Conservation (phyloP, 1,140 invertebrate genomes). For the Temnothorax longispinosus region DNA sequence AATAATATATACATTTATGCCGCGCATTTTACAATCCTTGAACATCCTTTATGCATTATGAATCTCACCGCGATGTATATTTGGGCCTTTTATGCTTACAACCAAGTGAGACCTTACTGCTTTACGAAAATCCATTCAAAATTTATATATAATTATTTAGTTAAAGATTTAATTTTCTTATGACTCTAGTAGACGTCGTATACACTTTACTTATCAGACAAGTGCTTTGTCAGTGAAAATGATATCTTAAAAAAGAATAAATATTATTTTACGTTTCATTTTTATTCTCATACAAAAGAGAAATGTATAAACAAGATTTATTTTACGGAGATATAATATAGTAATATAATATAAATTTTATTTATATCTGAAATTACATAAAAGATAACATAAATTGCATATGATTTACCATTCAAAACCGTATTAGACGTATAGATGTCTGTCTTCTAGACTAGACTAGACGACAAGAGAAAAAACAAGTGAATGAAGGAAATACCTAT, state of each 20-base stretch:
- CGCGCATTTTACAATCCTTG: slow-evolving; percentile 13
- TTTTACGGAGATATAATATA: neutral
- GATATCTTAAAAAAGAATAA: neutral
- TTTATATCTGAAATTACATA: neutral
- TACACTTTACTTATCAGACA: neutral
- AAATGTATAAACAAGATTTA: neutral
- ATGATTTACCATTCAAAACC: neutral
- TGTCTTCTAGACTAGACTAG: neutral
- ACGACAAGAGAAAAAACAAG: neutral
- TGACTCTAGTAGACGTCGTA: neutral
- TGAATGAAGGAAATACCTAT: neutral
- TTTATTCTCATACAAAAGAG: neutral
- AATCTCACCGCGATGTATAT: slow-evolving; percentile 19
- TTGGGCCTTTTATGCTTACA: slow-evolving; percentile 15
- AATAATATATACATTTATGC: slow-evolving; percentile 41
- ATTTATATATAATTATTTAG: slow-evolving; percentile 24
- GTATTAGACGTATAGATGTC: neutral
- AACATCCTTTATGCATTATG: slow-evolving; percentile 36
- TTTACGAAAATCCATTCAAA: neutral
- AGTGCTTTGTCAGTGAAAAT: neutral
- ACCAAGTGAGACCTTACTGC: neutral
- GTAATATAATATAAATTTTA: slow-evolving; percentile 1
- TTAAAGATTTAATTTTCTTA: neutral
- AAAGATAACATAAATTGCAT: neutral
- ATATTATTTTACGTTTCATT: slow-evolving; percentile 7